These are phyloP conservation scores for Dicaeum eximium DNA, from an alignment of 2,113 vertebrate genomes.

Conservation along the genomic window DNA sequence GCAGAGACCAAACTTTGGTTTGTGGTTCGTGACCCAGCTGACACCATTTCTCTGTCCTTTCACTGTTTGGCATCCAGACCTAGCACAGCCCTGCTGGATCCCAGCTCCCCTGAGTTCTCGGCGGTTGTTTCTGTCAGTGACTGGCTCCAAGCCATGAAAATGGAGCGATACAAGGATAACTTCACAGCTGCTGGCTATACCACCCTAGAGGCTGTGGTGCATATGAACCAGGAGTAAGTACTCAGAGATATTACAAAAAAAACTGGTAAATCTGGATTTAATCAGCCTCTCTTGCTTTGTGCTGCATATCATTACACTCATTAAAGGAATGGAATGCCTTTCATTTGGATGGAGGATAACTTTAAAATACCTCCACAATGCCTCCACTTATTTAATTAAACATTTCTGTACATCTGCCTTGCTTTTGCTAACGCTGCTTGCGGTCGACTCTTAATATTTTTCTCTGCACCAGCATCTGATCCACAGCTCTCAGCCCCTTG, in stretches of 20 bases:
- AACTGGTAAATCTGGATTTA: conserved; percentile 80
- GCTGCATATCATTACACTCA: conserved; percentile 71
- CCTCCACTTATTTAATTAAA: conserved; percentile 58
- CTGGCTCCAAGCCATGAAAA: conserved; percentile 96
- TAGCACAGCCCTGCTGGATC: conserved; percentile 89
- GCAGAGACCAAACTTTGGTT: background rate
- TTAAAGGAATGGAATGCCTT: conserved; percentile 71
- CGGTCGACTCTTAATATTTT: conserved; percentile 25
- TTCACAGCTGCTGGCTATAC: conserved; percentile 94
- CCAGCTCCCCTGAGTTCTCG: conserved; percentile 86
- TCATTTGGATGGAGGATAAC: conserved; percentile 66
- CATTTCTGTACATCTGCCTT: conserved; percentile 66
- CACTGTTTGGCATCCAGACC: conserved; percentile 71
- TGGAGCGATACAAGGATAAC: conserved; percentile 96
- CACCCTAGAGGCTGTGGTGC: conserved; percentile 90
- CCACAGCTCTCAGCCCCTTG: background rate
- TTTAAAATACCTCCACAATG: conserved; percentile 41
- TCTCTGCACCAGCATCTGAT: background rate
- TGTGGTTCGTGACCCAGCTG: background rate
- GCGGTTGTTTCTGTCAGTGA: conserved; percentile 87
- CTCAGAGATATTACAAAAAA: conserved; percentile 67
- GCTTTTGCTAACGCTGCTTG: conserved; percentile 47
- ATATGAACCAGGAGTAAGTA: conserved; percentile 98
- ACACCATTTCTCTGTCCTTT: background rate
- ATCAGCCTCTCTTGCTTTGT: conserved; percentile 72